Base-by-base conservation (phyloP, 2,797 vertebrate genomes). In the Arnoldichthys spilopterus region DNA sequence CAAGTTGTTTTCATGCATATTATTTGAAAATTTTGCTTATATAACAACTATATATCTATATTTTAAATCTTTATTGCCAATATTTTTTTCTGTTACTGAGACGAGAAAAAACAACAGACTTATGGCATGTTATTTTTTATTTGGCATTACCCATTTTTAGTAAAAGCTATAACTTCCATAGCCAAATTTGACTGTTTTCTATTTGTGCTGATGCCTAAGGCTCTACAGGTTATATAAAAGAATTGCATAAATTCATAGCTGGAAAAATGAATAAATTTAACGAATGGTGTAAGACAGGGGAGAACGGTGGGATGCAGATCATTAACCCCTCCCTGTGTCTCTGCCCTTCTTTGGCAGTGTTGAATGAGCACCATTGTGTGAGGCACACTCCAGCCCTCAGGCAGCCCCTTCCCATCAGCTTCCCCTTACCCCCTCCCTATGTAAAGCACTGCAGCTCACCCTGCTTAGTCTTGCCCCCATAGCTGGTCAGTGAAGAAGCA, bases 331-430 rank as follows among this genome's bases (percentile, higher is more conserved):
- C 68, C 76, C 83, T 86, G 74, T 12, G 77, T 70, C 78, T 34
- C 54, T 75, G 49, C 74, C n/a, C 22, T 62, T 86, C 69, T 83
- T 75, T 71, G 15, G 59, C 47, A 79, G 45, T 34, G 40, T 58
- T 96, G 94, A 96, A 95, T 95, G 91, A 90, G 63, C 84, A 86
- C 93, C 92, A 94, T 97, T 98, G 96, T 98, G 90, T 45, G 64
- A 94, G 94, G 90, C 95, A 93, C 97, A 93, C 94, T 95, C 93
- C 92, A 91, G 91, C 93, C 94, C 93, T 75, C 88, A 93, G 94
- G 94, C 91, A 90, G 89, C 90, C 94, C 92, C 93, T 88, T 90
- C 87, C 92, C 62, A 61, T 54, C 66, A 90, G 90, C 93, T 43
- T 40, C 83, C 86, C 40, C 83, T 82, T 49, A 28, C 84, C 81